Conservation (phyloP, 2,797 vertebrate genomes). For the Lophius americanus region DNA sequence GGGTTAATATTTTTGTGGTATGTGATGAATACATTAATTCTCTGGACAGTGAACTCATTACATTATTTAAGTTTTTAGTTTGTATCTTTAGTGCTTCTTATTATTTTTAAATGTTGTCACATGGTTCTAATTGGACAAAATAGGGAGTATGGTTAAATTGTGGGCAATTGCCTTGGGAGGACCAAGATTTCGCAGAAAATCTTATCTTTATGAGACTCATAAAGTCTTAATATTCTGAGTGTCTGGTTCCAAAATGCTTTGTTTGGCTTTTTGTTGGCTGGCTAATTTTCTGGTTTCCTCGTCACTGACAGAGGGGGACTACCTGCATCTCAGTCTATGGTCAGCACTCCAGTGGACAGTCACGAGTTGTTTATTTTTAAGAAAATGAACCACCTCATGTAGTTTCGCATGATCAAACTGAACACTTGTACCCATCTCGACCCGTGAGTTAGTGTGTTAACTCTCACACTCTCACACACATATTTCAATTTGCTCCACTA, state of each 20-base stretch:
- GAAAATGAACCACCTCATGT: not conserved
- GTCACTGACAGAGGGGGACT: no score
- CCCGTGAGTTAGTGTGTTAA: not conserved
- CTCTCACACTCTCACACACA: constrained; percentile 10
- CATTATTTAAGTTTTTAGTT: constrained; percentile 27
- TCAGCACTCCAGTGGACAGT: not conserved
- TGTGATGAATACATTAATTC: constrained; percentile 38
- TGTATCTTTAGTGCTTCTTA: constrained; percentile 24
- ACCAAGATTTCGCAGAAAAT: not conserved
- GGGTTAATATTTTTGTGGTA: constrained; percentile 16
- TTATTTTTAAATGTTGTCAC: constrained; percentile 24
- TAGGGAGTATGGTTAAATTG: constrained; percentile 60
- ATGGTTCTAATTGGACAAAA: constrained; percentile 40
- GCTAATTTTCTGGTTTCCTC: no score
- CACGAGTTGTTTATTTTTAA: not conserved
- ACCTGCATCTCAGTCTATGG: no score
- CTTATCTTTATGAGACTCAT: constrained; percentile 8
- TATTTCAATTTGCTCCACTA: not conserved
- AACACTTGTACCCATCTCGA: not conserved
- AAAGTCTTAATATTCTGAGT: constrained; percentile 2
- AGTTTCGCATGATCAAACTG: not conserved
- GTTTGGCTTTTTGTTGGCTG: not conserved
- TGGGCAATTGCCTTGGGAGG: constrained; percentile 45
- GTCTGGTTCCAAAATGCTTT: constrained; percentile 6
- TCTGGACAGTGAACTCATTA: constrained; percentile 36